Conservation (phyloP, 2,888 invertebrate species). For the Aphelenchoides bicaudatus region DNA sequence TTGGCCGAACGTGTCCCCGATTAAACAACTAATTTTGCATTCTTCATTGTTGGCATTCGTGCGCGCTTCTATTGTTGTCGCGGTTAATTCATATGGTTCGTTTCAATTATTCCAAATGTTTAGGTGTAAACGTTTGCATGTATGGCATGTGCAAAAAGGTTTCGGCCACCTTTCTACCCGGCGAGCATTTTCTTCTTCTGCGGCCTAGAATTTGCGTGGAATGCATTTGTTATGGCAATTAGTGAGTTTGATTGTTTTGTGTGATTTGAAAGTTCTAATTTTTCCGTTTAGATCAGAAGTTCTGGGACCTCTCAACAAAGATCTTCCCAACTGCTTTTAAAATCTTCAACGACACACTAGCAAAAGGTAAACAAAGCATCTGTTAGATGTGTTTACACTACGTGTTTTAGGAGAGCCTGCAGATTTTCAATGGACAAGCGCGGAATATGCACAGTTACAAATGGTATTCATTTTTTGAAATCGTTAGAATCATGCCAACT, state of each 20-base stretch:
- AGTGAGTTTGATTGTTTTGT: conserved; percentile 18
- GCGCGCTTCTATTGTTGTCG: no score
- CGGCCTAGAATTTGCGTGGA: no score
- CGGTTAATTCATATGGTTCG: no score
- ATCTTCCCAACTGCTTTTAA: conserved; percentile 38
- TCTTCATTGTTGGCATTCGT: no score
- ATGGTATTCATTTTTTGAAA: conserved; percentile 17
- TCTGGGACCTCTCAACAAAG: conserved; percentile 33
- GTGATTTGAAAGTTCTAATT: conserved; percentile 7
- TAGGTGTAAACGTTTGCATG: neutral
- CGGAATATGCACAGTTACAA: conserved; percentile 23
- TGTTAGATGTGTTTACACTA: no score
- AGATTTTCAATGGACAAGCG: conserved; percentile 24
- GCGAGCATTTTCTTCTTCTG: conserved; percentile 50
- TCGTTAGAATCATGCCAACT: neutral
- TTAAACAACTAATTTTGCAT: no score
- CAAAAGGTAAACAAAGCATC: conserved; percentile 26
- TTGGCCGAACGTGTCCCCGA: no score
- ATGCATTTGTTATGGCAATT: conserved; percentile 46
- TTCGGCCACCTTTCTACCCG: conserved; percentile 50
- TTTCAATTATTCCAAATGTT: no score
- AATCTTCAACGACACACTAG: conserved; percentile 53
- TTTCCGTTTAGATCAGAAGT: conserved; percentile 34
- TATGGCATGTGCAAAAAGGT: conserved; percentile 23
- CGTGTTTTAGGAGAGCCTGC: no score